phyloP scores from a whole-genome alignment of 2,888 invertebrate genomes.

The Nomada fucata region DNA sequence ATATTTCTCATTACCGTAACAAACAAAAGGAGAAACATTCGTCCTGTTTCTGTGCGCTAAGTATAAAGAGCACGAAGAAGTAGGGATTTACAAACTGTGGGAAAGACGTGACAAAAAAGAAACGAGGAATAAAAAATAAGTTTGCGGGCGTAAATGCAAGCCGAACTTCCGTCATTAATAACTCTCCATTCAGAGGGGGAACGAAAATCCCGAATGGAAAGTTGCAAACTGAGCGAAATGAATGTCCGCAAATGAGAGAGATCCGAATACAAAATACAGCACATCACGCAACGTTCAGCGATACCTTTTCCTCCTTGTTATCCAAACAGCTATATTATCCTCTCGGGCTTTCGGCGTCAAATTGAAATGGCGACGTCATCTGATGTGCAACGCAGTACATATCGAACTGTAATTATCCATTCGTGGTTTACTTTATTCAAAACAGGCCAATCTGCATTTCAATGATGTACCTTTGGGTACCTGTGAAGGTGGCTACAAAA shows the following conservation, averaged over 20 bases:
- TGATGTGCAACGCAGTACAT: neutral
- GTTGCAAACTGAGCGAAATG: constrained; percentile 9
- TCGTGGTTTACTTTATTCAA: no score
- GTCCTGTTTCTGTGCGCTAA: neutral
- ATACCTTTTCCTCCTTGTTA: constrained; percentile 11
- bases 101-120: neutral
- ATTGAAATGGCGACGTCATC: neutral
- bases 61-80: constrained; percentile 10
- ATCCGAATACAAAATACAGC: constrained; percentile 23
- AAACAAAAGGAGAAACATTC: neutral
- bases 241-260: constrained; percentile 30
- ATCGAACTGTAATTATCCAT: no score
- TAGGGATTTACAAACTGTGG: neutral
- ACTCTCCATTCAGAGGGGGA: constrained; percentile 14
- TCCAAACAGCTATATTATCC: constrained; percentile 9
- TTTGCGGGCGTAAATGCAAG: constrained; percentile 10
- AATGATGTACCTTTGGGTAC: no score
- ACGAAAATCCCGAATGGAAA: constrained; percentile 28
- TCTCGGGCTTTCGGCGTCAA: neutral
- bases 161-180: constrained; percentile 54
- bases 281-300: constrained; percentile 22
- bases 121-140: constrained; percentile 35
- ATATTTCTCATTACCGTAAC: neutral
- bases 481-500: no score
- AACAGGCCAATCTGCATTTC: no score